Evolutionary conservation across 2,797 vertebrate species (phyloP), one percentile per base, ranked within the genome.

Genomic region (Enteromius paludinosus): DNA sequence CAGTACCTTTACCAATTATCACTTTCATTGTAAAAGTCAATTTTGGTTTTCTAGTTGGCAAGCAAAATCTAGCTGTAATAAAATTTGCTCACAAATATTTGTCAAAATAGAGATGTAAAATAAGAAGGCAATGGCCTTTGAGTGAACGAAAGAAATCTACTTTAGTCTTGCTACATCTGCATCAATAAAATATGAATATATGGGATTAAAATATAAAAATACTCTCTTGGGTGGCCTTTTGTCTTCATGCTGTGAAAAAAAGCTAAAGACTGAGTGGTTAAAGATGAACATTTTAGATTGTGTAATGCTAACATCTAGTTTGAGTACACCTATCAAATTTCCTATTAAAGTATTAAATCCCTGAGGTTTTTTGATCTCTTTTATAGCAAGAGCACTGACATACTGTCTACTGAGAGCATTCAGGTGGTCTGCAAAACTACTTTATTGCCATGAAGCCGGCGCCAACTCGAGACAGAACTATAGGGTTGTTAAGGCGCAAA

Each of bases 331-430:
- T 11, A 72, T 81, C 38, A 14, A 38, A 20, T 62, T 17, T 35
- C 7, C 8, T 30, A 30, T 30, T 30, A 4, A 38, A n/a, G 20
- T 18, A 25, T 61, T 30, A 69, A 75, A n/a, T 82, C 65, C 56
- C 71, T 56, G 33, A 33, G 12, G 65, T 65, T 69, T 61, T 77
- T 14, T 38, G 43, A 47, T 76, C 78, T 76, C 20, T 38, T 62
- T 84, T 84, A 73, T 35, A 70, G 72, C 54, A 82, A 85, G 82
- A 79, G 33, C 72, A 54, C 52, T 86, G 83, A 86, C 76, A 64
- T 79, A 64, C 78, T 73, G 70, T 72, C 30, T 64, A 78, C 17
- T 0, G 61, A 79, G 38, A 69, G 68, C 70, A 75, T 49, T 41
- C 69, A 41, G 30, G 33, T 65, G 64, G 62, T 73, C 71, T 78